Evolutionary conservation across 2,888 invertebrate species (phyloP), one percentile per base, ranked within the genome.

Genomic region (Megamerina dolium): DNA sequence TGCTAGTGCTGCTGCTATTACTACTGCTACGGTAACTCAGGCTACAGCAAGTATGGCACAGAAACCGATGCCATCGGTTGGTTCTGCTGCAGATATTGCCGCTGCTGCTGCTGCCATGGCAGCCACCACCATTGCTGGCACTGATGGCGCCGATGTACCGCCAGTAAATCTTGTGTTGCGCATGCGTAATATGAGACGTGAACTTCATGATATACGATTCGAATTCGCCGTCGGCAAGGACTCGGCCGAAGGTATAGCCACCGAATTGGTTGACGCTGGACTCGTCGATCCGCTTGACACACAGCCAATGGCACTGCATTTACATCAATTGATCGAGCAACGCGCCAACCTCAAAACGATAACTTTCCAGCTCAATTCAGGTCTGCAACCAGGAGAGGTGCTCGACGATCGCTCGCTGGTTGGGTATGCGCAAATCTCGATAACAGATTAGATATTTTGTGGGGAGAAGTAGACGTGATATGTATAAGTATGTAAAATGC

Each of bases 341-440:
- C 74, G 78, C 57, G 75, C 77, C 51, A 72, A 75, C 52, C 68
- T 82, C 55, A 82, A 83, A 70, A 81, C 86, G 52, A 82, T 89
- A 56, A 93, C 93, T 55, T 95, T 95, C 81, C 86, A 85, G 60
- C 77, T 95, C 77, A 81, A 78, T 68, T 83, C 85, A 47, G 81
- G 81, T 49, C 75, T 78, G 56, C 78, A 77, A 51, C 77, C 80
- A 40, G 86, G 84, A 59, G 92, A 90, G 74, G 79, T 86, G 49
- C 83, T 89, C 42, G 96, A 97, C 73, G 96, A 97, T 73, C 90
- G 90, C 66, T 87, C 93, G 33, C 79, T 99, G 56, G 82, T 96
- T 67, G 97, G 97, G 63, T 97, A 85, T 77, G 99, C 97, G 70
- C 96, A 97, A 77, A 86, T 99, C 68, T 93, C 94, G 59, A 85